Base-by-base conservation (phyloP, 2,797 vertebrate genomes). In the Novumbra hubbsi region DNA sequence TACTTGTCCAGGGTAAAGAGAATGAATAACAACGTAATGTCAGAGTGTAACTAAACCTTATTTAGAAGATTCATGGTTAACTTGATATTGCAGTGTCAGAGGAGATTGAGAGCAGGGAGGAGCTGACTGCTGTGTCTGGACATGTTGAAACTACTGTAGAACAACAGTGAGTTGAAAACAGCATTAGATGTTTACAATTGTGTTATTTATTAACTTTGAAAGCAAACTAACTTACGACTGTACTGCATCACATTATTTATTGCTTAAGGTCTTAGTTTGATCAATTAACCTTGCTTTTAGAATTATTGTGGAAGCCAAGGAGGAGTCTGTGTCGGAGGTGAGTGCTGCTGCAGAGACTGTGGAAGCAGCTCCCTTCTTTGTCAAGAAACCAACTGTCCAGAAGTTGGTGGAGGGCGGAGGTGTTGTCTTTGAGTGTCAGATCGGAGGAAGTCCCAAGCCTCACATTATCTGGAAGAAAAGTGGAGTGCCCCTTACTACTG, bases 381-480 rank as follows among this genome's bases (percentile, higher is more conserved):
- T 95, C 73, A 93, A 82, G 76, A 96, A 93, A 72, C 97, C 95
- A 0, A 88, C 78, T 16, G 73, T 95, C 19, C 97, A 98, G 88
- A 96, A 94, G 86, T 89, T 99, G 82, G 92, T 96, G 76, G 97
- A 99, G 90, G 97, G 97, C 72, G 96, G 94, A 78, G 95, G 94
- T 28, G 84, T 99, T 7, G 83, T 96, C 74, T 98, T 98, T 88
- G 94, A 96, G 48, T 98, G 96, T 80, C 96, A 97, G 78, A 88
- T 98, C 5, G 93, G 95, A 6, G 97, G 97, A 78, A 95, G 88
- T 86, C 97, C 97, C 3, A 96, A 94, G 86, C 96, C 97, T 49
- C 95, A 96, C 83, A 90, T 99, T 78, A 93, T 95, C 78, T 99
- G 97, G 97, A 98, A 96, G 91, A 98, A 98, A 88, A 95, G 93